Conservation (phyloP, 2,113 vertebrate genomes). For the Cyanoramphus novaezelandiae region DNA sequence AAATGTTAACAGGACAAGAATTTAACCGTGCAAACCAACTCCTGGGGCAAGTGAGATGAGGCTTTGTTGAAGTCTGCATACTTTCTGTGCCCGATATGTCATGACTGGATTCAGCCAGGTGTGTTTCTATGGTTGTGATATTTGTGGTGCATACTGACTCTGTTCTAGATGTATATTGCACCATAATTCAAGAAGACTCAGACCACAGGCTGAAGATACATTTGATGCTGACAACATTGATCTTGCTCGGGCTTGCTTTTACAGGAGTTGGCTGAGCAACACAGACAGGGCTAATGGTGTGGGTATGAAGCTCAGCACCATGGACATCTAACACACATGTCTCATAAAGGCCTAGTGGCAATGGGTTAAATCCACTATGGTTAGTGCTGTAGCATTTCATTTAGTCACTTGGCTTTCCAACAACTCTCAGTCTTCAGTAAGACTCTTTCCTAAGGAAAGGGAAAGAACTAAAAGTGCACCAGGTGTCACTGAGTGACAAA, state of each 20-base stretch:
- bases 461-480: background rate
- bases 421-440: background rate
- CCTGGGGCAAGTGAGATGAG: background rate
- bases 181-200: background rate
- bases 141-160: background rate
- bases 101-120: background rate
- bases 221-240: background rate
- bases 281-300: background rate
- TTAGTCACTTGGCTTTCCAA: background rate
- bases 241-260: background rate
- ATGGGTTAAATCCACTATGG: background rate
- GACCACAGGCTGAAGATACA: background rate
- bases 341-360: background rate
- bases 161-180: background rate
- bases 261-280: background rate
- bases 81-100: background rate
- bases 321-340: background rate
- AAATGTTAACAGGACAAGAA: slow-evolving; percentile 45
- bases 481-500: background rate
- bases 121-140: background rate
- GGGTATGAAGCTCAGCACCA: background rate
- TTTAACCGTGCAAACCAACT: slow-evolving; percentile 31
- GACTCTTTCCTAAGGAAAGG: background rate
- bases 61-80: background rate
- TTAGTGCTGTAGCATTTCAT: background rate